Conservation (phyloP, 2,113 vertebrate genomes). For the Nycticorax nycticorax region DNA sequence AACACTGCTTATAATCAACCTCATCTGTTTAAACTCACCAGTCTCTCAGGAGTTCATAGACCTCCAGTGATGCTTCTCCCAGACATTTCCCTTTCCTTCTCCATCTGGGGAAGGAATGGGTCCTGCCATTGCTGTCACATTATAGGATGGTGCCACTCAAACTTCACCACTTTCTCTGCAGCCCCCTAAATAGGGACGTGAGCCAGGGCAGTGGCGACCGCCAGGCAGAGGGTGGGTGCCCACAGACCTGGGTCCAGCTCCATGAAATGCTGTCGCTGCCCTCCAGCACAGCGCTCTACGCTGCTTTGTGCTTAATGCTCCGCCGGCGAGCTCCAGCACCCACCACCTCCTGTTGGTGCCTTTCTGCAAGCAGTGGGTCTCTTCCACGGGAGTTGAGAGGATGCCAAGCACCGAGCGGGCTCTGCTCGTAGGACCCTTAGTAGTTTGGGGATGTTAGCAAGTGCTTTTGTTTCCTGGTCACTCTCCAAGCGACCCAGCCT, state of each 20-base stretch:
- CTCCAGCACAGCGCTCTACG: not conserved
- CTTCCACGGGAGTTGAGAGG: not conserved
- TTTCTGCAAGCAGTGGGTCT: not conserved
- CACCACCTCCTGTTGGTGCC: not conserved
- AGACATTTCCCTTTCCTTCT: not conserved
- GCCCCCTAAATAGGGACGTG: not conserved
- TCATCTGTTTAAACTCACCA: not conserved
- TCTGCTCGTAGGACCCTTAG: not conserved
- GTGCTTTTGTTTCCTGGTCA: not conserved
- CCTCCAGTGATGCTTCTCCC: not conserved
- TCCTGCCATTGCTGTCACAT: not conserved
- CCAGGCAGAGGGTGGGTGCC: not conserved
- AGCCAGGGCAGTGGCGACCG: not conserved
- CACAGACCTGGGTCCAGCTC: not conserved
- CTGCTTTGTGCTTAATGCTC: not conserved
- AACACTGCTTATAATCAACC: not conserved
- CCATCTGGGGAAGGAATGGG: not conserved
- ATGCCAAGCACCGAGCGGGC: not conserved
- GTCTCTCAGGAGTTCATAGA: not conserved
- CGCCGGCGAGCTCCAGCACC: not conserved
- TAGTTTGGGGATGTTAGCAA: not conserved
- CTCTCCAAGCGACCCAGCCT: not conserved
- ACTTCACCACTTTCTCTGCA: not conserved
- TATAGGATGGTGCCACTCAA: not conserved
- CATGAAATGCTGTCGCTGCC: not conserved